A percentile compares a stretch with the other conserved stretches of the same genome.
Evolutionary conservation across 2,113 vertebrate genomes (phyloP).

Genomic region (Psittacula cyanocephala): DNA sequence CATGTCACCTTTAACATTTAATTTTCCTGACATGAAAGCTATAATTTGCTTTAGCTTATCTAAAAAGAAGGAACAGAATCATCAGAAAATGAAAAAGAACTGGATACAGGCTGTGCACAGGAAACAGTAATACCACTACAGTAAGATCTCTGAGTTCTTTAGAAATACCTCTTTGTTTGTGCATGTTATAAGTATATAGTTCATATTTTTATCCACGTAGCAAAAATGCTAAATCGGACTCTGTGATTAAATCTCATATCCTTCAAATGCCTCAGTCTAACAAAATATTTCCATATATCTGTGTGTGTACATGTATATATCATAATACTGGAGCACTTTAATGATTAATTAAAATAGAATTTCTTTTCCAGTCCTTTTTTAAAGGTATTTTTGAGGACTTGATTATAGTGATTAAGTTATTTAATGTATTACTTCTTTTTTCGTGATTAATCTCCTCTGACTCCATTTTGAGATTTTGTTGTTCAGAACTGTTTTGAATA

Average conservation of each 20-base stretch:
- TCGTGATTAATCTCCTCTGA: background rate
- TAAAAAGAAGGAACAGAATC: slow-evolving; percentile 44
- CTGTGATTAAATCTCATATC: background rate
- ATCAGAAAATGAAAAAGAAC: background rate
- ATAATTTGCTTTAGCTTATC: slow-evolving; percentile 83
- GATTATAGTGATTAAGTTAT: background rate
- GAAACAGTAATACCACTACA: background rate
- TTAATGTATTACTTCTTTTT: background rate
- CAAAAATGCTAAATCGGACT: background rate
- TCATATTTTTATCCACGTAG: accelerated
- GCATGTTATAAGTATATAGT: background rate
- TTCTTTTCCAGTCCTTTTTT: background rate
- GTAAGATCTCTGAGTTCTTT: background rate
- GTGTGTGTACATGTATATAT: background rate
- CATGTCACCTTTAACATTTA: slow-evolving; percentile 83
- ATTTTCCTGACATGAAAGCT: slow-evolving; percentile 84
- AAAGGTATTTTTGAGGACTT: background rate
- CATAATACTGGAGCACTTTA: background rate
- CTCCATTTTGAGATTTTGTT: background rate
- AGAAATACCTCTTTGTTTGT: background rate
- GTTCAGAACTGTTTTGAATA: background rate
- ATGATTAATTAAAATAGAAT: background rate
- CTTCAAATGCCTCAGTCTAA: background rate
- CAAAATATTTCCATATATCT: background rate
- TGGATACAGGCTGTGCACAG: background rate